Base-by-base conservation (phyloP, 2,113 vertebrate species). In the Oncorhynchus gorbuscha region DNA sequence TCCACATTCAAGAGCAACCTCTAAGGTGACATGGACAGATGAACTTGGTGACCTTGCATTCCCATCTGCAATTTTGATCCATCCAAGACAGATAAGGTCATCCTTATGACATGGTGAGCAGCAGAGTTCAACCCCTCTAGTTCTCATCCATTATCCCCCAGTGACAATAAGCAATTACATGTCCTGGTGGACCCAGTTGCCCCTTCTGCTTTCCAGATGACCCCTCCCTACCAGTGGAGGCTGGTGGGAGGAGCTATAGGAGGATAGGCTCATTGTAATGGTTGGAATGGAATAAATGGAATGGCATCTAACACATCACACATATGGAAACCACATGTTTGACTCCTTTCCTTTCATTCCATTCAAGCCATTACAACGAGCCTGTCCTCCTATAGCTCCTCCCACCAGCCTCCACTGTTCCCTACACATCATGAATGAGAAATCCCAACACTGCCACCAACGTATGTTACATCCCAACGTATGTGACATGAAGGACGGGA, bases 1-100 rank as follows among this genome's bases (percentile, higher is more conserved):
- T 45, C 39, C 39, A 45, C 39, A 45, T 45, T 45, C 39, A 45
- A 45, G 39, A 45, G 39, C 39, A 45, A 45, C 39, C 39, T 45
- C 39, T 45, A 45, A 45, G 39, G 39, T 45, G 39, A 45, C 39
- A 45, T 11, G 20, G 79, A 81, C 71, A 77, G 82, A 89, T 85
- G 85, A 88, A 88, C 87, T 79, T 73, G 39, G 61, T 86, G 87
- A 89, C 91, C 88, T 90, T 89, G 83, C 86, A 85, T 76, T 70
- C 82, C 78, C 75, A 83, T 90, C 84, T 85, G 79, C 89, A 82
- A 89, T 88, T 86, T 88, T 78, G 70, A 87, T 87, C 88, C 39
- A 32, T 11, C 58, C 16, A 59, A 72, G 49, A 70, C 84, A 9
- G 49, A 16, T 72, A 83, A 86, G 89, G 85, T 89, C 88, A 88